These are phyloP conservation scores for Ptiloglossa arizonensis DNA, from an alignment of 1,140 invertebrate genomes.

Conservation along the genomic window DNA sequence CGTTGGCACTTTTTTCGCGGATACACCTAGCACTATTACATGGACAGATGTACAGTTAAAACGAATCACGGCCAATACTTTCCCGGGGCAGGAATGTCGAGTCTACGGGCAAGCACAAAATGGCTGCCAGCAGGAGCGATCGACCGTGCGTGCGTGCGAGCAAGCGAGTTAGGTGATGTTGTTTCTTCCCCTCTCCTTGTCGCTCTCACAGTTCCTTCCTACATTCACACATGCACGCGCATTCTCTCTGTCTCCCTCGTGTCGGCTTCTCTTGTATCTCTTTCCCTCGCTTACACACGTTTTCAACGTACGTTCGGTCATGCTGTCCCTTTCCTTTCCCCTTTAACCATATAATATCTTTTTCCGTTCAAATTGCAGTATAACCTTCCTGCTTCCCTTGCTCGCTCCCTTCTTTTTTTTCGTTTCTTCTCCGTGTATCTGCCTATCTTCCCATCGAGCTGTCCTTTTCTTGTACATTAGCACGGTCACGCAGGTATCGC, in stretches of 20 bases:
- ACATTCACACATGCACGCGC: conserved; percentile 13
- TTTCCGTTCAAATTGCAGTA: conserved; percentile 12
- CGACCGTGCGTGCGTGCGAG: conserved; percentile 73
- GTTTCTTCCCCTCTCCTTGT: conserved; percentile 42
- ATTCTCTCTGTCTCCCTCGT: conserved; percentile 10
- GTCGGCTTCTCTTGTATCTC: neutral
- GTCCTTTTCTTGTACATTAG: conserved; percentile 13
- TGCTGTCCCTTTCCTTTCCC: conserved; percentile 13
- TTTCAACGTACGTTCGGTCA: neutral
- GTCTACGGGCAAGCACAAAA: conserved; percentile 74
- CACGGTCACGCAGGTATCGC: neutral
- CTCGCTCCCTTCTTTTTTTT: neutral
- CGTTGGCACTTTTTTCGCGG: neutral
- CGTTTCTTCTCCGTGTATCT: neutral
- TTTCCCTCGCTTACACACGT: neutral
- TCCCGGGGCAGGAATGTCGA: conserved; percentile 71
- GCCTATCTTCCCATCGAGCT: neutral
- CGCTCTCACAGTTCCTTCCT: conserved; percentile 35
- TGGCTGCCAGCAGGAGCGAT: conserved; percentile 76
- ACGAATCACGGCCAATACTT: conserved; percentile 74
- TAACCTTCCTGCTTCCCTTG: neutral
- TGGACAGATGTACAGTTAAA: conserved; percentile 20
- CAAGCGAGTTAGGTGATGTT: conserved; percentile 55
- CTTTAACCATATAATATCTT: conserved; percentile 25
- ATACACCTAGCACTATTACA: neutral